Evolutionary conservation across 1,140 invertebrate genomes (phyloP), one percentile per base, ranked within the genome.

Genomic region (Leptinotarsa undecemlineata): DNA sequence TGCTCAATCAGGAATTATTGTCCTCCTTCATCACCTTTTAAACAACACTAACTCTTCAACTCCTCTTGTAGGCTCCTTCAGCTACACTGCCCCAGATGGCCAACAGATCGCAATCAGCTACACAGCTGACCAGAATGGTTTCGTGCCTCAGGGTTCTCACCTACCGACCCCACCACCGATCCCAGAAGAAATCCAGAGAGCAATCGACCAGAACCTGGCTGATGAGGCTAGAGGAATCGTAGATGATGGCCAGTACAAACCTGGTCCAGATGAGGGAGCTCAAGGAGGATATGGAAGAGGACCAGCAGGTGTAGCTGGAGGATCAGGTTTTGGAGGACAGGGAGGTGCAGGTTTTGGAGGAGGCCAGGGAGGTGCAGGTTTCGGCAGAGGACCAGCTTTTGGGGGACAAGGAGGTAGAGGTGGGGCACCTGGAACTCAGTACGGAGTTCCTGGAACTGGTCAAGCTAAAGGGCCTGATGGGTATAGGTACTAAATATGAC

Each of bases 111-210:
- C 84, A 8, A 83, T 90, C 63, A 86, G 84, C 14, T 90, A 90
- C 77, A 87, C 87, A 26, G 89, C 89, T 6, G 89, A 90, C 73
- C 86, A 87, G 71, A 86, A 87, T 47, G 89, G 89, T 13, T 90
- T 88, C 81, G 85, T 85, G 69, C 84, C 88, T 5, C 79, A 86
- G 63, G 87, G 87, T 13, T 26, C 78, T 13, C 87, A 87, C 79
- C 78, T 89, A 3, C 88, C 88, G 3, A 87, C 85, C 5, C 85
- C 88, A 26, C 88, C 87, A 19, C 86, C 87, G 61, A 86, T 88
- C 4, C 87, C 87, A 5, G 77, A 74, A 64, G 82, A 79, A 68
- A 90, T 90, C 79, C 75, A 86, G n/a, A 84, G 84, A 61, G 80
- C 88, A 8, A 77, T 90, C 20, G 85, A 89, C 75, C 88, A 85